Evolutionary conservation across 2,888 invertebrate species (phyloP), one percentile per base, ranked within the genome.

Genomic region (Campoplex capitator): DNA sequence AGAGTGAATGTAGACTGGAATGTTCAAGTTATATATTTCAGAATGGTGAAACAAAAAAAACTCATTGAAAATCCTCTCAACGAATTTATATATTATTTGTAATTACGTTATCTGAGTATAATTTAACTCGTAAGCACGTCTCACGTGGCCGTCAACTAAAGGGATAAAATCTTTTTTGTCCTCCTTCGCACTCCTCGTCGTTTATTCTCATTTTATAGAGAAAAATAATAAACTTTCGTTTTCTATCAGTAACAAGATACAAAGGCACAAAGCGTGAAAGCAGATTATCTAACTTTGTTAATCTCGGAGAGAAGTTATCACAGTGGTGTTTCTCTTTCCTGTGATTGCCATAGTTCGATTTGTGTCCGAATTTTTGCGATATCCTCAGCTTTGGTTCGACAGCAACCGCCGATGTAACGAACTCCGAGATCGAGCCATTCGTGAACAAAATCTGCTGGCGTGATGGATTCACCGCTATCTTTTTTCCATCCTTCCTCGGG

Each of bases 401-500:
- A 99, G 92, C 99, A 99, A 0, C 99, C 99, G 35, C 99, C 99
- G 68, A 99, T 96, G 93, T 97, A 98, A 79, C 96, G 96, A 54
- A 97, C 97, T 0, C 98, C 98, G 70, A 97, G 94, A 83, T 97
- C 96, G 78, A 97, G 93, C 99, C 99, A 99, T 91, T 97, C 96
- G 32, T 96, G 95, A 11, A 98, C 96, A 92, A 97, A 97, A 35
- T 96, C 95, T 87, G 96, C 97, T 0, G 98, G 96, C 1, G 97
- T 96, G 88, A 96, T 96, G 93, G 96, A 96, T 92, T 96, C 96
- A 90, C 97, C 96, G 77, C 70, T 84, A 3, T 91, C 91, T 6
- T 84, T 88, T 95, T 95, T 96, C 97, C 97, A 93, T 77, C 94
- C 94, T 9, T 91, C 95, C 92, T 96, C 95, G 80, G 96, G 96